Evolutionary conservation across 2,797 vertebrate genomes (phyloP).

Genomic region (Carduelis carduelis): DNA sequence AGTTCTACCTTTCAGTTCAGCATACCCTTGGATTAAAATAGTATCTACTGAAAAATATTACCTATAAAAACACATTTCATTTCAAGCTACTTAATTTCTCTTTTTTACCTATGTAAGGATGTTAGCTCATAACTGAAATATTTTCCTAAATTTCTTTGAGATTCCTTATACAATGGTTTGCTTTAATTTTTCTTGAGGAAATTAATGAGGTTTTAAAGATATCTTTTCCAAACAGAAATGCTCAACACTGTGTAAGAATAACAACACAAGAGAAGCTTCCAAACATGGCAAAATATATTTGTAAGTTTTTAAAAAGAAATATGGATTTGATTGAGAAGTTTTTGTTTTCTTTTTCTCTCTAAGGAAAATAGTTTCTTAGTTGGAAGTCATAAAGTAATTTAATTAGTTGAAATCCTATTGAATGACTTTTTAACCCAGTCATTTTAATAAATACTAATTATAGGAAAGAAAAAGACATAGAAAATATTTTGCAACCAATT

Average conservation of each 20-base stretch:
- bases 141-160: background rate
- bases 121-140: background rate
- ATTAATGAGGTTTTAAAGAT: background rate
- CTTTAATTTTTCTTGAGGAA: background rate
- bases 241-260: accelerated
- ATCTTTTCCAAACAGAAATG: background rate
- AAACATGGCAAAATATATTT: background rate
- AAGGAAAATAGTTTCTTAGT: background rate
- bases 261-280: background rate
- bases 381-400: background rate
- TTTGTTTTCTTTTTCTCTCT: background rate
- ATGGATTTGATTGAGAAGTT: background rate
- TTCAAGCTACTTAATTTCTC: background rate
- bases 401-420: background rate
- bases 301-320: background rate
- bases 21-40: background rate
- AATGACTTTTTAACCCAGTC: background rate
- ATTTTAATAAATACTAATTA: background rate
- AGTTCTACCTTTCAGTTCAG: background rate
- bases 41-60: background rate
- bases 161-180: background rate
- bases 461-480: background rate
- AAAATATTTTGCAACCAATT: background rate
- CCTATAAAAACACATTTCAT: accelerated
- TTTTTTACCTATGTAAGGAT: background rate